These are phyloP conservation scores for Scaeva pyrastri DNA, from an alignment of 2,888 invertebrate species.

Conservation along the genomic window DNA sequence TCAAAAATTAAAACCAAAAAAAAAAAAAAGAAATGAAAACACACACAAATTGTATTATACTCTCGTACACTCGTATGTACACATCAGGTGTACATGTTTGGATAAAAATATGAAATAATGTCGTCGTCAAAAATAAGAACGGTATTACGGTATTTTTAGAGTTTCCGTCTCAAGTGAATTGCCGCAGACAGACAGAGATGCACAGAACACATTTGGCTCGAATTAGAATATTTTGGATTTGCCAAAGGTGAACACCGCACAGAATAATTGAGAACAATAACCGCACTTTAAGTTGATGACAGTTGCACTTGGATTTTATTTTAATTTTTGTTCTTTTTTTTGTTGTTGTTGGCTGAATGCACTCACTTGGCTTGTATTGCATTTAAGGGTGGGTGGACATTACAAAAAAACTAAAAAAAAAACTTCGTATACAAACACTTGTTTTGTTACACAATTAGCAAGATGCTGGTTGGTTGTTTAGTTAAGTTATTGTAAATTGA, in stretches of 20 bases:
- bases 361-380: neutral
- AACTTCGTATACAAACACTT: slow-evolving; percentile 52
- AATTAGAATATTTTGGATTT: slow-evolving; percentile 42
- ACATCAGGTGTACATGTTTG: no score
- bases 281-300: slow-evolving; percentile 24
- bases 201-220: slow-evolving; percentile 9
- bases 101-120: slow-evolving; percentile 35
- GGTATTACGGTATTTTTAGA: slow-evolving; percentile 65
- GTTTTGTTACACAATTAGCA: slow-evolving; percentile 72
- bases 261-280: slow-evolving; percentile 23
- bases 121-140: slow-evolving; percentile 56
- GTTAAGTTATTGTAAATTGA: slow-evolving; percentile 49
- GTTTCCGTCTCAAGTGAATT: slow-evolving; percentile 27
- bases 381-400: neutral
- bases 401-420: slow-evolving; percentile 15
- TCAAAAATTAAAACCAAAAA: slow-evolving; percentile 29
- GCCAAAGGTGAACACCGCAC: slow-evolving; percentile 57
- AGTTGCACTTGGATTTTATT: neutral
- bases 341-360: slow-evolving; percentile 17
- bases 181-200: slow-evolving; percentile 26
- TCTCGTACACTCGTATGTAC: no score
- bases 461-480: slow-evolving; percentile 34
- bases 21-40: no score
- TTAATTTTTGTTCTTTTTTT: neutral
- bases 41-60: no score